A percentile compares a stretch with the other conserved stretches of the same genome.
Evolutionary conservation across 2,113 vertebrate species (phyloP).

Genomic region (Nesogale talazaci): DNA sequence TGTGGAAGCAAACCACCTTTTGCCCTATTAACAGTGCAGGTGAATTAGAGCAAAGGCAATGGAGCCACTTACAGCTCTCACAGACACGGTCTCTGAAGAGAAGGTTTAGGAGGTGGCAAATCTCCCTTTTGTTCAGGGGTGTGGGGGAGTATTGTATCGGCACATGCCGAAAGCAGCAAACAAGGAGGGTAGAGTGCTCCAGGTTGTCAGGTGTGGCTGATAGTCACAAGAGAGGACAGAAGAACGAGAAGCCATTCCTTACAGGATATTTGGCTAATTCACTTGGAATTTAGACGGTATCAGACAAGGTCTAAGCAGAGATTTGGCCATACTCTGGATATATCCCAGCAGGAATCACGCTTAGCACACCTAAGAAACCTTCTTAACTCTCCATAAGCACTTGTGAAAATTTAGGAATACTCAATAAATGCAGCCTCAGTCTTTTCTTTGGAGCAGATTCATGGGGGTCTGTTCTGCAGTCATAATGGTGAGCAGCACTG

Average conservation of each 20-base stretch:
- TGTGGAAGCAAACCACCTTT: conserved; percentile 42
- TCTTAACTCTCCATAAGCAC: conserved; percentile 16
- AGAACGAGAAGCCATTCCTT: not conserved
- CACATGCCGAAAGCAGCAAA: not conserved
- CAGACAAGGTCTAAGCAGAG: not conserved
- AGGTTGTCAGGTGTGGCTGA: not conserved
- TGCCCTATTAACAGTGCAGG: conserved; percentile 61
- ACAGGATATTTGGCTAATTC: not conserved
- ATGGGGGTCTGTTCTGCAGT: not conserved
- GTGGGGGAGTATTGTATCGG: no score
- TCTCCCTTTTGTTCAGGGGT: not conserved
- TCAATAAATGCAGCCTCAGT: conserved; percentile 27
- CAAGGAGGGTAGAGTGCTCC: not conserved
- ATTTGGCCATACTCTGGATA: not conserved
- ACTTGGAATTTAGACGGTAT: conserved; percentile 15
- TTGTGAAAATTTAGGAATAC: conserved; percentile 52
- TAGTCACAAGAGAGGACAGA: not conserved
- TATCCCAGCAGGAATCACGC: conserved; percentile 29
- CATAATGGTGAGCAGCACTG: not conserved
- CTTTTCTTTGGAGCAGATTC: conserved; percentile 2
- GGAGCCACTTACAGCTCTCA: not conserved
- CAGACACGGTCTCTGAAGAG: not conserved
- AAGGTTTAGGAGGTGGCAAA: not conserved
- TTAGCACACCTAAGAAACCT: conserved; percentile 48
- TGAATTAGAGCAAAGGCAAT: conserved; percentile 19